A percentile compares a stretch with the other conserved stretches of the same genome.
phyloP scores from a whole-genome alignment of 2,888 invertebrate species.

The Volucella inanis region DNA sequence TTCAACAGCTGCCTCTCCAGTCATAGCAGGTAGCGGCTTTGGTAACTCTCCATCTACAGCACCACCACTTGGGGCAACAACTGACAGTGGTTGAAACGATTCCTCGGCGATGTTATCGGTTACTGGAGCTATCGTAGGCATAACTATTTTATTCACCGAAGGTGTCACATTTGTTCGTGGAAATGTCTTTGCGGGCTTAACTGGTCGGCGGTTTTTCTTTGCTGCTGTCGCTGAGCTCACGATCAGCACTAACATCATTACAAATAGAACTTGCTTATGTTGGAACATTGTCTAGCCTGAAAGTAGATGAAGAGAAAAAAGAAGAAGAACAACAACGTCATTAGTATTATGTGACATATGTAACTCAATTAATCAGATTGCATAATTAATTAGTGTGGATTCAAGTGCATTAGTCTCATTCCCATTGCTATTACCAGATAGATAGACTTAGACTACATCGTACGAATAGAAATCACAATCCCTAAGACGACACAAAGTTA shows the following conservation, averaged over 20 bases:
- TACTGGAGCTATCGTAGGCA: slow-evolving; percentile 53
- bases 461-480: not conserved
- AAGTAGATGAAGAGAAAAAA: slow-evolving; percentile 13
- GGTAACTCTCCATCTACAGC: slow-evolving; percentile 80
- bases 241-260: slow-evolving; percentile 80
- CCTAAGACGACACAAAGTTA: not conserved
- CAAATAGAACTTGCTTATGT: slow-evolving; percentile 80
- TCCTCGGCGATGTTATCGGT: slow-evolving; percentile 76
- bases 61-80: slow-evolving; percentile 70
- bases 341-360: slow-evolving; percentile 56
- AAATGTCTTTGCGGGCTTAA: slow-evolving; percentile 82
- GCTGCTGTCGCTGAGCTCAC: slow-evolving; percentile 80
- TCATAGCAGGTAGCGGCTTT: slow-evolving; percentile 78
- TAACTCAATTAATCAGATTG: slow-evolving; percentile 57
- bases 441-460: slow-evolving; percentile 8
- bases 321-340: slow-evolving; percentile 1
- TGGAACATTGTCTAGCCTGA: slow-evolving; percentile 79
- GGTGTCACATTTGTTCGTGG: slow-evolving; percentile 82
- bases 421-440: slow-evolving; percentile 29
- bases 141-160: slow-evolving; percentile 76
- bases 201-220: slow-evolving; percentile 82
- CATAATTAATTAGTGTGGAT: slow-evolving; percentile 69
- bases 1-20: slow-evolving; percentile 77
- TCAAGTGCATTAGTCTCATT: slow-evolving; percentile 46
- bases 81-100: slow-evolving; percentile 70